Base-by-base conservation (phyloP, 2,113 vertebrate species). In the Garra rufa region DNA sequence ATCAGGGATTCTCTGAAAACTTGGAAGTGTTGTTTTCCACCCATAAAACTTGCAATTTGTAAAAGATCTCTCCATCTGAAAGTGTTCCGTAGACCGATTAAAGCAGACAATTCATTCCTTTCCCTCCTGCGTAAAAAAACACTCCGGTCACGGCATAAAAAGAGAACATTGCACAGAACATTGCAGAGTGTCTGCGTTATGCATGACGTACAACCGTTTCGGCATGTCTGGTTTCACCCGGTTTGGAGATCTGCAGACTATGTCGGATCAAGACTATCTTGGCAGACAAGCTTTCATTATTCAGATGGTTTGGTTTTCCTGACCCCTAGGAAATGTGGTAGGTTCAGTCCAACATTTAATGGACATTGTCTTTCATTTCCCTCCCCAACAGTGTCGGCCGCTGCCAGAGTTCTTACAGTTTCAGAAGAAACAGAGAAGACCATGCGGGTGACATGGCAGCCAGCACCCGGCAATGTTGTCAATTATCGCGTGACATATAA, bases 401-500 rank as follows among this genome's bases (percentile, higher is more conserved):
- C 92, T 82, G 93, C 93, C 74, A 96, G 92, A 92, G 90, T 44
- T 11, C 91, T 99, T 87, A 94, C 57, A 41, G 96, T 99, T 26
- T 95, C 96, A 9, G 96, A 98, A 11, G 97, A 99, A 92, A 98
- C 96, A 0, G 97, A 98, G 91, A 96, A 92, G 81, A 94, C 91
- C 79, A 96, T 99, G 96, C 96, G 96, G 90, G 96, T 98, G 76
- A 92, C 90, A 0, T 99, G 98, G 98, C 92, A 96, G 80, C 94
- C 96, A 1, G 96, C 98, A 0, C 98, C 98, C 0, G 97, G 98
- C 79, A 97, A 94, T 63, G 97, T 99, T 6, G 43, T 95, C 87
- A 97, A 97, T 87, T 99, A 99, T 19, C 96, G 97, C 1, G 94
- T 99, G 38, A 95, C 95, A 3, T 98, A 99, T 88, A 96, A 96